A percentile compares a stretch with the other conserved stretches of the same genome.
Conservation (phyloP, 2,797 vertebrate genomes). For the Heteromormyrus szaboi region DNA sequence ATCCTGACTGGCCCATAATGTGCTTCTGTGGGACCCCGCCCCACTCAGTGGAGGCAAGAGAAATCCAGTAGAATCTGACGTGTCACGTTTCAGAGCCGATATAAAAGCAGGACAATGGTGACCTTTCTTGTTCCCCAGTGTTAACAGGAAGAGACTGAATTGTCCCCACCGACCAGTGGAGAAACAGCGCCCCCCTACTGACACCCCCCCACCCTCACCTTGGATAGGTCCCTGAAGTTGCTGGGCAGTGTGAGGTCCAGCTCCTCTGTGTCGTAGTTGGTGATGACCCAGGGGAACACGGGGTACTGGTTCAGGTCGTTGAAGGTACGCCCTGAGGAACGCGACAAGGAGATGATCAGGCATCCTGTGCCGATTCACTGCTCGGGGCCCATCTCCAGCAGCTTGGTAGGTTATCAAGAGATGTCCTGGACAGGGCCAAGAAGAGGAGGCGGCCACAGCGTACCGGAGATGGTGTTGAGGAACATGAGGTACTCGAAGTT, state of each 20-base stretch:
- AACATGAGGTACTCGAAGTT: conserved; percentile 97
- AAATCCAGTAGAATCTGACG: not conserved
- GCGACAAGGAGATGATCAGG: not conserved
- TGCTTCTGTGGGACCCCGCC: not conserved
- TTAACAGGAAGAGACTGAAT: not conserved
- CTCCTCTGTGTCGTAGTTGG: conserved; percentile 91
- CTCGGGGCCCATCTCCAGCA: not conserved
- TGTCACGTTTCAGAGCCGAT: not conserved
- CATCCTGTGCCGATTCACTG: not conserved
- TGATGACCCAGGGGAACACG: conserved; percentile 97
- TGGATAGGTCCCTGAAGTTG: conserved; percentile 98
- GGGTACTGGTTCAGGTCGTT: conserved; percentile 98
- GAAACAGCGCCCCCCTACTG: not conserved
- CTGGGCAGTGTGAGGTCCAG: conserved; percentile 96
- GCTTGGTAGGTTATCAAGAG: not conserved
- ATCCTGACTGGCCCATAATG: not conserved
- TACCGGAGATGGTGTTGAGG: conserved; percentile 82
- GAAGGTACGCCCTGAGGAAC: conserved; percentile 75
- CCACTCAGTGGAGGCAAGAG: not conserved
- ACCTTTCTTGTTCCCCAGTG: not conserved
- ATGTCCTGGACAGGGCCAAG: not conserved
- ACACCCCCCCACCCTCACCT: conserved; percentile 60
- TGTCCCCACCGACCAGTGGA: not conserved
- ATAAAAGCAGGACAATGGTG: not conserved
- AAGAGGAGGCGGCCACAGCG: not conserved